Percentiles rank a stretch among this genome's conserved stretches.
Evolutionary conservation across 2,888 invertebrate genomes (phyloP).

Genomic region (Eristalis arbustorum): DNA sequence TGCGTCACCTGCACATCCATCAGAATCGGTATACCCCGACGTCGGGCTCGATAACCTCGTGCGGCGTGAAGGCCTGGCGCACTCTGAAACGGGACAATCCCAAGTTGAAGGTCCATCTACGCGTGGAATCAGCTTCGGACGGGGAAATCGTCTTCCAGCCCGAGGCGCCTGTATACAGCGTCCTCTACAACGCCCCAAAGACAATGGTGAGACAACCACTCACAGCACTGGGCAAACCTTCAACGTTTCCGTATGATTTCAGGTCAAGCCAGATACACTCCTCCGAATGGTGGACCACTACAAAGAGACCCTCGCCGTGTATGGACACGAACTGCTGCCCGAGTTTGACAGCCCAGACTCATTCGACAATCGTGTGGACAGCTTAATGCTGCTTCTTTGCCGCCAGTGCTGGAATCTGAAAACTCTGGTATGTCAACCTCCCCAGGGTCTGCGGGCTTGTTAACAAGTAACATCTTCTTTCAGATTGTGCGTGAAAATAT

Average conservation of each 20-base stretch:
- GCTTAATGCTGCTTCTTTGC: conserved; percentile 84
- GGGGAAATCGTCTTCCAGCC: conserved; percentile 85
- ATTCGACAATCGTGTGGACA: conserved; percentile 87
- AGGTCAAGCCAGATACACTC: conserved; percentile 82
- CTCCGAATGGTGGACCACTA: conserved; percentile 84
- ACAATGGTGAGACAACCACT: conserved; percentile 81
- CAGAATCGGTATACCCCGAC: conserved; percentile 87
- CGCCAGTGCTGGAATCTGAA: conserved; percentile 85
- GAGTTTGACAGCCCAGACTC: conserved; percentile 84
- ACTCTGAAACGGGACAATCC: conserved; percentile 82
- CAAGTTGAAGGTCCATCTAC: conserved; percentile 85
- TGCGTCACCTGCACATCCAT: conserved; percentile 86
- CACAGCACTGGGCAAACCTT: not conserved
- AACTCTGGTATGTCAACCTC: conserved; percentile 83
- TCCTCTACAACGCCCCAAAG: conserved; percentile 84
- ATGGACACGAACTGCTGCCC: conserved; percentile 86
- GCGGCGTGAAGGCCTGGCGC: conserved; percentile 81
- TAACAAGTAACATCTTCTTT: not conserved
- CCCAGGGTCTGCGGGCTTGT: not conserved
- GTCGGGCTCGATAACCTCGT: conserved; percentile 81
- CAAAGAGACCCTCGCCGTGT: conserved; percentile 83
- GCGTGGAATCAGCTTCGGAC: conserved; percentile 83
- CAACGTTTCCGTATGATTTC: conserved; percentile 12
- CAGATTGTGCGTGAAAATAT: conserved; percentile 88
- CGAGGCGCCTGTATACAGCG: conserved; percentile 85